These are phyloP conservation scores for Cinclus cinclus DNA, from an alignment of 2,113 vertebrate species.

Conservation along the genomic window DNA sequence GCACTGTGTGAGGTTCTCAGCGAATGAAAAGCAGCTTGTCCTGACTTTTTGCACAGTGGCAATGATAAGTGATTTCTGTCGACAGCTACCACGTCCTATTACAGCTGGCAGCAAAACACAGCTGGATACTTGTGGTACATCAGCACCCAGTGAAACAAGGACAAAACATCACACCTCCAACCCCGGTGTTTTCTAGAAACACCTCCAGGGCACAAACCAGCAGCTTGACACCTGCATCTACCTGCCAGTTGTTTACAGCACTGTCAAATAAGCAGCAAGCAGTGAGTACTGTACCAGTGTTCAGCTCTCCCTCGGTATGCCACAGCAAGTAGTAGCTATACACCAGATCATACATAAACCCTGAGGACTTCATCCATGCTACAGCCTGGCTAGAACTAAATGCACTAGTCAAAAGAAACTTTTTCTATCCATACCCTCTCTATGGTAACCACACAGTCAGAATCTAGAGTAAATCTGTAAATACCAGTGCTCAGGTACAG, in stretches of 20 bases:
- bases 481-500: neutral
- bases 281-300: neutral
- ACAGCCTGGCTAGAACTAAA: neutral
- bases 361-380: neutral
- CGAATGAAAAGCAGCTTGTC: neutral
- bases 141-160: neutral
- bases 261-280: neutral
- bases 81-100: rapidly evolving
- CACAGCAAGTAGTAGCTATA: neutral
- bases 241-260: constrained; percentile 4
- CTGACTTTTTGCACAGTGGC: neutral
- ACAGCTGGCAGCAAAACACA: neutral
- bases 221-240: neutral
- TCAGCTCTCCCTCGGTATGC: neutral
- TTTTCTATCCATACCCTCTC: neutral
- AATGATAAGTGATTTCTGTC: neutral
- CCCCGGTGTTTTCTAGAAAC: neutral
- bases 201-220: constrained; percentile 13
- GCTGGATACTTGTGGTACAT: neutral
- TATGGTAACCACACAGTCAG: neutral
- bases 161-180: neutral
- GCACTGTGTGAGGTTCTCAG: neutral
- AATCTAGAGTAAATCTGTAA: neutral
- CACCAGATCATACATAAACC: neutral
- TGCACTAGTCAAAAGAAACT: neutral